Evolutionary conservation across 1,140 invertebrate species (phyloP).

Genomic region (Cataglyphis hispanica): DNA sequence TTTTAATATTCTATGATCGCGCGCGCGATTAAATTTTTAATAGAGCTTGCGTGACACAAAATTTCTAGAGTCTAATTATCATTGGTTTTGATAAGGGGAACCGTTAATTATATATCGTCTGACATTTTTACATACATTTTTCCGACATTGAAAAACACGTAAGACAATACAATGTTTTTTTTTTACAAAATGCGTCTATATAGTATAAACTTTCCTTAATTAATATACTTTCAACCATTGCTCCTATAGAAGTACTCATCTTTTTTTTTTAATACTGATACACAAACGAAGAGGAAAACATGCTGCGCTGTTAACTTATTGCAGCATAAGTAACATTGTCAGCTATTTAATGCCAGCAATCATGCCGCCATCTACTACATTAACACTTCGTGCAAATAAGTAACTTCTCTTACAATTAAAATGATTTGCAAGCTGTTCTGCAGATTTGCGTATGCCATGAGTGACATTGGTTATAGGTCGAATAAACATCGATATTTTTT

Average conservation of each 20-base stretch:
- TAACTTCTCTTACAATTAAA: slow-evolving; percentile 67
- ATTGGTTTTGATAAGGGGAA: neutral
- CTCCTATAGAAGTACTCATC: slow-evolving; percentile 4
- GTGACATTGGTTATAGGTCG: slow-evolving; percentile 50
- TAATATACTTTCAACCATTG: slow-evolving; percentile 59
- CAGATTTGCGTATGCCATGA: slow-evolving; percentile 49
- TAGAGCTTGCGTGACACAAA: neutral
- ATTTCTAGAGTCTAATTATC: slow-evolving; percentile 21
- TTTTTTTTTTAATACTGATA: slow-evolving; percentile 63
- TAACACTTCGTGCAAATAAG: slow-evolving; percentile 61
- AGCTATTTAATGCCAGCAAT: slow-evolving; percentile 21
- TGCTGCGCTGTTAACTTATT: slow-evolving; percentile 66
- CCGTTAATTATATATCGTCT: neutral
- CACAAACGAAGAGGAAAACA: slow-evolving; percentile 45
- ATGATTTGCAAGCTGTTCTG: slow-evolving; percentile 58
- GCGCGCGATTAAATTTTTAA: slow-evolving; percentile 11
- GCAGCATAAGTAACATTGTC: slow-evolving; percentile 51
- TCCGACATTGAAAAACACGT: neutral
- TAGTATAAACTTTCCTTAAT: slow-evolving; percentile 54
- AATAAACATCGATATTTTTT: slow-evolving; percentile 72
- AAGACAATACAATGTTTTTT: neutral
- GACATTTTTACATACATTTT: neutral
- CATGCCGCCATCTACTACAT: slow-evolving; percentile 39
- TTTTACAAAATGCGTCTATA: slow-evolving; percentile 18
- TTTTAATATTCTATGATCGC: slow-evolving; percentile 23